Percentiles rank a stretch among this genome's conserved stretches.
phyloP scores from a whole-genome alignment of 2,113 vertebrate species.

The Phrynosoma platyrhinos region DNA sequence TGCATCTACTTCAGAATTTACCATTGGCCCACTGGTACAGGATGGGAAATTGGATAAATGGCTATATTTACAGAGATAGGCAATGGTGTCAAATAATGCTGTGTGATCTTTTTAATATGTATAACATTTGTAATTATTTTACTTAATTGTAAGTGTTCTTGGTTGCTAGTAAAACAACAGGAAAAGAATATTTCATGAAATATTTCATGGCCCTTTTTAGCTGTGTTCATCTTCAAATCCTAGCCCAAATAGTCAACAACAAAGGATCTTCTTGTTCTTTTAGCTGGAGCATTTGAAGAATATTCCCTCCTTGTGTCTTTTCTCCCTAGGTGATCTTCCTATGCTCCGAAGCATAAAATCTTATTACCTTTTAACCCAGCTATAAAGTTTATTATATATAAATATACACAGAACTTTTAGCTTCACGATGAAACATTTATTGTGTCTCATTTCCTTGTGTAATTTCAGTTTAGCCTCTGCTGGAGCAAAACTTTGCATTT shows the following conservation, averaged over 20 bases:
- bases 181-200: not conserved
- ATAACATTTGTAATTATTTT: not conserved
- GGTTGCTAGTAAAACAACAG: not conserved
- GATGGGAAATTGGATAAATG: not conserved
- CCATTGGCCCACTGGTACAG: no score
- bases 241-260: not conserved
- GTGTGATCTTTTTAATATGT: not conserved
- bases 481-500: not conserved
- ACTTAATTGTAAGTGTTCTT: not conserved
- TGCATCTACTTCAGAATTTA: no score
- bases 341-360: conserved; percentile 26
- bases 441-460: not conserved
- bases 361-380: conserved; percentile 27
- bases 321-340: conserved; percentile 14
- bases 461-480: not conserved
- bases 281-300: not conserved
- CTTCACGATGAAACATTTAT: not conserved
- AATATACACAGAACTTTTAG: not conserved
- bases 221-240: not conserved
- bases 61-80: not conserved
- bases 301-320: not conserved
- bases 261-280: conserved; percentile 2
- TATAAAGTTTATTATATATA: not conserved
- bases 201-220: not conserved
- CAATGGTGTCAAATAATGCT: not conserved